These are phyloP conservation scores for Geodia barretti DNA, from an alignment of 37 sponge, comb jelly and placozoan genomes.

Conservation along the genomic window DNA sequence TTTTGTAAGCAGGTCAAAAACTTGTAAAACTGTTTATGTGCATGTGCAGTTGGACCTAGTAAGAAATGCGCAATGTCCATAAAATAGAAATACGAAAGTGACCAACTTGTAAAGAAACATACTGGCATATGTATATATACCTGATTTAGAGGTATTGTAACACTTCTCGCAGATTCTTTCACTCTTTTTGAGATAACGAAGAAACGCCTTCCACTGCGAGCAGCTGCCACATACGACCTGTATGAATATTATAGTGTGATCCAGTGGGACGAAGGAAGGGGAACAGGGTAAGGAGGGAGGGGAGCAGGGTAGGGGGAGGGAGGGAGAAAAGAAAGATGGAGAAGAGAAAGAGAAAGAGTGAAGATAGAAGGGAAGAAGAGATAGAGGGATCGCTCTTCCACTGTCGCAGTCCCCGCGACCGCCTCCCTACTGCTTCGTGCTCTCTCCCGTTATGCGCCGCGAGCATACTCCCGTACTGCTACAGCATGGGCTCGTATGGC, in stretches of 20 bases:
- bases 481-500: too few species aligned
- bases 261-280: not conserved
- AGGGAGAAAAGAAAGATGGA: not conserved
- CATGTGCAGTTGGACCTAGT: too few species aligned
- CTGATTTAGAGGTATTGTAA: slow-evolving; percentile 6
- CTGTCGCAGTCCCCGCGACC: too few species aligned
- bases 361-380: too few species aligned
- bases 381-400: too few species aligned
- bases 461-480: too few species aligned
- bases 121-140: not conserved
- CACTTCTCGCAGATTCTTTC: slow-evolving; percentile 80
- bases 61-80: not conserved
- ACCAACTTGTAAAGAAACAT: not conserved
- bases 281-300: not conserved
- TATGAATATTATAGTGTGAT: not conserved
- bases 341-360: not conserved
- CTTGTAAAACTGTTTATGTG: too few species aligned
- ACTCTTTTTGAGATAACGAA: slow-evolving; percentile 55
- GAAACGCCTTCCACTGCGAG: slow-evolving; percentile 73
- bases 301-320: not conserved
- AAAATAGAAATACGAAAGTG: not conserved
- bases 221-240: slow-evolving; percentile 87
- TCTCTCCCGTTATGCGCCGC: too few species aligned
- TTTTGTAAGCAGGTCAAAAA: too few species aligned
- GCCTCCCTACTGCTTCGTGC: too few species aligned